Percentiles rank a stretch among this genome's conserved stretches.
Evolutionary conservation across 2,797 vertebrate genomes (phyloP).

Genomic region (Sylvia borin): DNA sequence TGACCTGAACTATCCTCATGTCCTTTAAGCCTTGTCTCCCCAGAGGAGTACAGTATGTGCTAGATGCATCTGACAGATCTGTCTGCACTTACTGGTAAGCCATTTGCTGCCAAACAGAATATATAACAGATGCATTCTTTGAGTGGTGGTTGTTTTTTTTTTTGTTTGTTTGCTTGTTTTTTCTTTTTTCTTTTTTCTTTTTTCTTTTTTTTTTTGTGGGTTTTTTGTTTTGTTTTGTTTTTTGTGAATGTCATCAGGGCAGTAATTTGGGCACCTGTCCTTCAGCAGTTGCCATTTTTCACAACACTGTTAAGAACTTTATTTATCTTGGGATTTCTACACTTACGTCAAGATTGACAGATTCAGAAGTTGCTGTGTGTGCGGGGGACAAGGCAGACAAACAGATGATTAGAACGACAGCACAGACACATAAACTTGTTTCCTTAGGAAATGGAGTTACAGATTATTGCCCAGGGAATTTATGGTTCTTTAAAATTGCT

Average conservation of each 20-base stretch:
- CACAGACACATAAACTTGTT: conserved; percentile 27
- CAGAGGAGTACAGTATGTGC: neutral
- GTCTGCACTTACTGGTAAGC: neutral
- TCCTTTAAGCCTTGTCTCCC: neutral
- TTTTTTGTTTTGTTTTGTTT: neutral
- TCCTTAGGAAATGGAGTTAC: conserved; percentile 39
- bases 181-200: accelerated
- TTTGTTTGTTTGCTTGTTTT: neutral
- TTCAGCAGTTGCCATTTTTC: conserved; percentile 14
- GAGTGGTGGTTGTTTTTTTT: accelerated
- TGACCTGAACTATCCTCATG: neutral
- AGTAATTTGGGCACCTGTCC: neutral
- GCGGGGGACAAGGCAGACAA: neutral
- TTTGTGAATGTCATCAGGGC: neutral
- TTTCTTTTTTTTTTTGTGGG: neutral
- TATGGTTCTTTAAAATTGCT: conserved; percentile 21
- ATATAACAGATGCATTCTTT: neutral
- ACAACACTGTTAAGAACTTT: neutral
- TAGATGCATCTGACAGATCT: neutral
- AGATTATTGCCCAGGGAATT: conserved; percentile 6
- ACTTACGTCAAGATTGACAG: neutral
- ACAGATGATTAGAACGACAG: conserved; percentile 52
- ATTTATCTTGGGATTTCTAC: conserved; percentile 3
- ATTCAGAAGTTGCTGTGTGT: neutral
- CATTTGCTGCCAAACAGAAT: neutral